A percentile compares a stretch with the other conserved stretches of the same genome.
These are phyloP conservation scores for Saguinus midas DNA, from an alignment of 2,113 vertebrate genomes.

Conservation along the genomic window DNA sequence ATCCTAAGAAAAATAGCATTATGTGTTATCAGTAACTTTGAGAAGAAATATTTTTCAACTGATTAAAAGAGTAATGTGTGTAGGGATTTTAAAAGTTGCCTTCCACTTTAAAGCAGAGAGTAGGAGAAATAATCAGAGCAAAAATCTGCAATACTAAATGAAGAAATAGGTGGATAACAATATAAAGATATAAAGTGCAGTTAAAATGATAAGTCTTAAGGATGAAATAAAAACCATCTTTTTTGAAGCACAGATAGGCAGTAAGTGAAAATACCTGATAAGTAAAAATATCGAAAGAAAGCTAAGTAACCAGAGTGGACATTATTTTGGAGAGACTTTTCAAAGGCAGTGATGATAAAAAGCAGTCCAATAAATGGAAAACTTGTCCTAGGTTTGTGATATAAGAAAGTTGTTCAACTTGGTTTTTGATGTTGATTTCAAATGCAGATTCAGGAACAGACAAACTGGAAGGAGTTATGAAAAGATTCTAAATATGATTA, in stretches of 20 bases:
- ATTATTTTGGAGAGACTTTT: not conserved
- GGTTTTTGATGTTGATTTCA: slow-evolving; percentile 53
- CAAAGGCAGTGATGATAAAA: not conserved
- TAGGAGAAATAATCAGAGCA: slow-evolving; percentile 4
- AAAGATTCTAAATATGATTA: slow-evolving; percentile 55
- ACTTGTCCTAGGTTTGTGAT: not conserved
- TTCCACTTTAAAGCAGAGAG: slow-evolving; percentile 27
- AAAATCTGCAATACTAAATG: slow-evolving; percentile 2
- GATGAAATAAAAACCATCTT: slow-evolving; percentile 31
- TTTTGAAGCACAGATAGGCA: not conserved
- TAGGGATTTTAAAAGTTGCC: slow-evolving; percentile 25
- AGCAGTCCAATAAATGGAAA: not conserved
- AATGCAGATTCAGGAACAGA: not conserved
- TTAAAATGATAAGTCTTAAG: slow-evolving; percentile 40
- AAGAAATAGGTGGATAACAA: not conserved
- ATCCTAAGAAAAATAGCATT: not conserved
- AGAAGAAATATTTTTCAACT: not conserved
- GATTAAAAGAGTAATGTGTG: not conserved
- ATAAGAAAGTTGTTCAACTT: not conserved
- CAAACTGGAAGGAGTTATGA: slow-evolving; percentile 11
- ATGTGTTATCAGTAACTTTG: not conserved
- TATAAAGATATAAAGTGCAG: not conserved
- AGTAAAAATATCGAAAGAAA: slow-evolving; percentile 32
- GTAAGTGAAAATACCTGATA: slow-evolving; percentile 44
- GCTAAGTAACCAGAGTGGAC: not conserved